A percentile compares a stretch with the other conserved stretches of the same genome.
These are phyloP conservation scores for Bhutanitis thaidina DNA, from an alignment of 2,888 invertebrate species.

Conservation along the genomic window DNA sequence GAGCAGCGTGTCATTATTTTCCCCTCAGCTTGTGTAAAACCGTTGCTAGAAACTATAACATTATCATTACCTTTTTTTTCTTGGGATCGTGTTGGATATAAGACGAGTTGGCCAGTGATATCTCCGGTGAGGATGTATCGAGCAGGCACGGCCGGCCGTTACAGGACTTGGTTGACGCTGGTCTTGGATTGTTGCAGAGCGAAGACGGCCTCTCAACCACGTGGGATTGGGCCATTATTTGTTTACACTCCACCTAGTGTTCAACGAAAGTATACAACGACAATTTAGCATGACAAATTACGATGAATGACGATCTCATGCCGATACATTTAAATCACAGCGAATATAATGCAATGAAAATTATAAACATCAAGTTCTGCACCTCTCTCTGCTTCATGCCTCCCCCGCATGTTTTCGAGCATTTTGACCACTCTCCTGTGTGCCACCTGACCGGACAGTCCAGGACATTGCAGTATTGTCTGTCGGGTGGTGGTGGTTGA, in stretches of 20 bases:
- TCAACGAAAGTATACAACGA: neutral
- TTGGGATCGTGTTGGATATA: conserved; percentile 91
- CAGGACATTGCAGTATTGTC: conserved; percentile 94
- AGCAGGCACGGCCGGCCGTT: conserved; percentile 89
- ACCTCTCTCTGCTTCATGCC: conserved; percentile 92
- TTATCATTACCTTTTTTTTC: conserved; percentile 81
- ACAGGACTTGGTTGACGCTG: conserved; percentile 89
- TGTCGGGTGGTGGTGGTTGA: conserved; percentile 92
- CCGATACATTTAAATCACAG: too few relatives aligned
- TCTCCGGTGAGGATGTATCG: conserved; percentile 85
- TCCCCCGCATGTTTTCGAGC: conserved; percentile 95
- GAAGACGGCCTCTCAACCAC: conserved; percentile 88
- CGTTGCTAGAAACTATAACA: too few relatives aligned
- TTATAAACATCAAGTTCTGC: too few relatives aligned
- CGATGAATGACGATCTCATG: too few relatives aligned
- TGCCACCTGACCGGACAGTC: conserved; percentile 97
- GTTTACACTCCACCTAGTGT: conserved; percentile 88
- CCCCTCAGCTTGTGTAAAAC: too few relatives aligned
- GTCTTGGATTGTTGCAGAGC: conserved; percentile 87
- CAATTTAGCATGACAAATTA: too few relatives aligned
- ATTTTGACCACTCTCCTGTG: conserved; percentile 93
- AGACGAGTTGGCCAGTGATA: conserved; percentile 88
- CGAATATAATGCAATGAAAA: too few relatives aligned
- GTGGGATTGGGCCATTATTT: conserved; percentile 95
- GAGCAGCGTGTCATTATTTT: too few relatives aligned